A percentile compares a stretch with the other conserved stretches of the same genome.
These are phyloP conservation scores for Acrocephalus scirpaceus DNA, from an alignment of 2,797 vertebrate species.

Conservation along the genomic window DNA sequence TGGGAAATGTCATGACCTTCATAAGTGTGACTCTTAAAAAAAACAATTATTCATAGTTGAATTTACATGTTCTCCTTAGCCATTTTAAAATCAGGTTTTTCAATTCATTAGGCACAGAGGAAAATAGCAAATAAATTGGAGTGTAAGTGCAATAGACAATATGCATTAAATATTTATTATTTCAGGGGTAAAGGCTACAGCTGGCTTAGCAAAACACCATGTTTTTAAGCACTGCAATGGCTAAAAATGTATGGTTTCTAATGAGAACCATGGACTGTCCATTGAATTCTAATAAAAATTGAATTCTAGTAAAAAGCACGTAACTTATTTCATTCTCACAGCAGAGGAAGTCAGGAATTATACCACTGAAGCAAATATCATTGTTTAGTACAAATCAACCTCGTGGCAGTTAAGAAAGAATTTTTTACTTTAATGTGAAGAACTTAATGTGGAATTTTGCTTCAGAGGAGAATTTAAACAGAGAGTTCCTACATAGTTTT, in stretches of 20 bases:
- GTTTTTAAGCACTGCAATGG: background rate
- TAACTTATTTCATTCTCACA: background rate
- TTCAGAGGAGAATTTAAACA: background rate
- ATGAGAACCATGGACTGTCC: background rate
- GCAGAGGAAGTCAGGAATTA: background rate
- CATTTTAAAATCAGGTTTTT: background rate
- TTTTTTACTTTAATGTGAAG: background rate
- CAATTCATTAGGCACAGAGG: background rate
- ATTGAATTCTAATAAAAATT: background rate
- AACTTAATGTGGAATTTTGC: background rate
- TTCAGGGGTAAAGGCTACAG: background rate
- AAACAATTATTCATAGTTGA: background rate
- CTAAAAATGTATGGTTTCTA: background rate
- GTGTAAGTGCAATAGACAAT: background rate
- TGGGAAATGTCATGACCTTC: background rate
- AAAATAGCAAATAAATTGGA: background rate
- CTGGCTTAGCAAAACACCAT: background rate
- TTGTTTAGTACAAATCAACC: background rate
- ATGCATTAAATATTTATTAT: background rate
- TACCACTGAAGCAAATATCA: background rate
- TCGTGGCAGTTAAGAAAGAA: background rate
- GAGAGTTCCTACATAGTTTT: background rate
- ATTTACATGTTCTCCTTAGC: background rate
- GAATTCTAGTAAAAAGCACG: background rate
- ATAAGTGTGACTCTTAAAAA: background rate